A percentile compares a stretch with the other conserved stretches of the same genome.
Conservation (phyloP, 2,113 vertebrate genomes). For the Apteryx owenii region DNA sequence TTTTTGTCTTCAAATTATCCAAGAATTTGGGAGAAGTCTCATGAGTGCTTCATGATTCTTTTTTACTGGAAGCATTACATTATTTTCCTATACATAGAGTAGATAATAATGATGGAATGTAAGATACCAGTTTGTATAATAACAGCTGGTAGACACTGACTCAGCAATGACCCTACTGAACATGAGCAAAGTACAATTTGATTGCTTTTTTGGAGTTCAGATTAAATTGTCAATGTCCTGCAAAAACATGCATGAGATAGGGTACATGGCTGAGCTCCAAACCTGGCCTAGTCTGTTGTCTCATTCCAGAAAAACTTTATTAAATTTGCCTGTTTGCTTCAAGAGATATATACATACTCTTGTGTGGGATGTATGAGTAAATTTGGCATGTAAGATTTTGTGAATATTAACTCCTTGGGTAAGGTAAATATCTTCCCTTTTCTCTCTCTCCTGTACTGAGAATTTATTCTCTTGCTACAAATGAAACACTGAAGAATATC, state of each 20-base stretch:
- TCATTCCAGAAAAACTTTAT: background rate
- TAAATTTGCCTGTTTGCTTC: background rate
- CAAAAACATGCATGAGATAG: background rate
- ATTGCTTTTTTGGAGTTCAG: background rate
- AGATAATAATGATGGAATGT: background rate
- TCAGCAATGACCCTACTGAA: background rate
- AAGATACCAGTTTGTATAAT: background rate
- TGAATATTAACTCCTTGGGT: background rate
- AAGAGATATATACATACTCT: background rate
- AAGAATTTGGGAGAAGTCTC: background rate
- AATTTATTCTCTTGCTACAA: background rate
- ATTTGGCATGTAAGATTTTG: background rate
- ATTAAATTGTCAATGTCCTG: background rate
- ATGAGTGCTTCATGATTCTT: background rate
- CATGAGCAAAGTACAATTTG: background rate
- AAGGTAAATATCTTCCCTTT: background rate
- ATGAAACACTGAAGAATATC: background rate
- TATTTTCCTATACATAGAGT: background rate
- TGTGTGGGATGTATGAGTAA: background rate
- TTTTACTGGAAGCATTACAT: fast-evolving
- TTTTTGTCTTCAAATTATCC: background rate
- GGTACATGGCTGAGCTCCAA: background rate
- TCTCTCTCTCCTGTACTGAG: background rate
- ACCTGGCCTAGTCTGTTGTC: background rate
- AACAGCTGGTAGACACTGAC: background rate